A percentile compares a stretch with the other conserved stretches of the same genome.
Evolutionary conservation across 2,797 vertebrate genomes (phyloP).

Genomic region (Momotus momota): DNA sequence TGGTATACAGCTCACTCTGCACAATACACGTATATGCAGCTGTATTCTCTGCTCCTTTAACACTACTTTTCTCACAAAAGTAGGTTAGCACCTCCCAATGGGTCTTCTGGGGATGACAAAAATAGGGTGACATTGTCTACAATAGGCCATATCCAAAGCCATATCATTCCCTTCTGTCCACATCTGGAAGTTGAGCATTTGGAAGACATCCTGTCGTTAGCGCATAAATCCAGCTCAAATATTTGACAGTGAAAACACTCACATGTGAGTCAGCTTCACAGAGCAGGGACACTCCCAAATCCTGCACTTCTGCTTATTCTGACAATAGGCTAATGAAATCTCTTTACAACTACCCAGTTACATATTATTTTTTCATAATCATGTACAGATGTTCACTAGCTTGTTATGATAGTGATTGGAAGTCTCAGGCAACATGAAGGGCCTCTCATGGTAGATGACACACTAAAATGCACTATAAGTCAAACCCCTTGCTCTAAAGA

Average conservation of each 20-base stretch:
- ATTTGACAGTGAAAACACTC: background rate
- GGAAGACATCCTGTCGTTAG: background rate
- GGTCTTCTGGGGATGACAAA: background rate
- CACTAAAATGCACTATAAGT: background rate
- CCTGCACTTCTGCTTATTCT: background rate
- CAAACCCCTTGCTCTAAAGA: background rate
- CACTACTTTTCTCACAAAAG: background rate
- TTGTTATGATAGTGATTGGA: background rate
- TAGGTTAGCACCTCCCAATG: background rate
- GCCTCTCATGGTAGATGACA: background rate
- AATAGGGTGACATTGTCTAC: background rate
- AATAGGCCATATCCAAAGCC: background rate
- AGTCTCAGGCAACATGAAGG: background rate
- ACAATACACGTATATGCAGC: background rate
- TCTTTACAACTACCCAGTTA: background rate
- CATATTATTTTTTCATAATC: background rate
- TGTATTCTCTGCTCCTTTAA: background rate
- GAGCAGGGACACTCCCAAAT: background rate
- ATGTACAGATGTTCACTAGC: background rate
- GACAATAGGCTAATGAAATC: constrained; percentile 23
- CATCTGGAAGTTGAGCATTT: background rate
- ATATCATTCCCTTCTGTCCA: background rate
- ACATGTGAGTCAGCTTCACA: constrained; percentile 5
- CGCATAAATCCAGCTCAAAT: background rate
- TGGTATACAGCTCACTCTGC: background rate